phyloP scores from a whole-genome alignment of 2,797 vertebrate species.

The Rhinella marina region DNA sequence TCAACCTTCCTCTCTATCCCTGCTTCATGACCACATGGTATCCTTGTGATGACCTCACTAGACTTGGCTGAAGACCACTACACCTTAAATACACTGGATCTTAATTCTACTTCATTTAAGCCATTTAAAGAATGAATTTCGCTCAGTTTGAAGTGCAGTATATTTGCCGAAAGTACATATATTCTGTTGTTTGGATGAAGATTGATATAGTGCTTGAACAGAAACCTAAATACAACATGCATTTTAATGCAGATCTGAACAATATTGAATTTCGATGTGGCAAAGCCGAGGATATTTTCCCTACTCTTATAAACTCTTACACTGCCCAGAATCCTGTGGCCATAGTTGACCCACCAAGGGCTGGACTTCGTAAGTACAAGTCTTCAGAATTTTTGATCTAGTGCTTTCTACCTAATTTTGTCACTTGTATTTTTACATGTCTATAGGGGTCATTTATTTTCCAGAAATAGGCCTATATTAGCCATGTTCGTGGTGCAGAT shows the following conservation, averaged over 20 bases:
- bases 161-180: neutral
- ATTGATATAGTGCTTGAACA: neutral
- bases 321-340: conserved; percentile 82
- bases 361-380: conserved; percentile 90
- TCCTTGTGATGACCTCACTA: neutral
- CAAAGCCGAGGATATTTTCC: conserved; percentile 92
- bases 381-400: neutral
- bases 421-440: neutral
- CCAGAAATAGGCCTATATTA: too few relatives aligned
- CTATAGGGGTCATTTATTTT: neutral
- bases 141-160: neutral
- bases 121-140: neutral
- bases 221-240: neutral
- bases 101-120: neutral
- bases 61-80: neutral
- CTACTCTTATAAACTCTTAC: conserved; percentile 82
- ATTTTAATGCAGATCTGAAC: conserved; percentile 76
- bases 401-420: neutral
- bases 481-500: too few relatives aligned
- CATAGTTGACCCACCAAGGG: conserved; percentile 92
- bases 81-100: neutral
- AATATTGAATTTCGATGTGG: conserved; percentile 93
- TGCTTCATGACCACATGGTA: neutral
- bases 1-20: neutral
- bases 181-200: neutral